Conservation (phyloP, 1,140 invertebrate genomes). For the Planococcus citri region DNA sequence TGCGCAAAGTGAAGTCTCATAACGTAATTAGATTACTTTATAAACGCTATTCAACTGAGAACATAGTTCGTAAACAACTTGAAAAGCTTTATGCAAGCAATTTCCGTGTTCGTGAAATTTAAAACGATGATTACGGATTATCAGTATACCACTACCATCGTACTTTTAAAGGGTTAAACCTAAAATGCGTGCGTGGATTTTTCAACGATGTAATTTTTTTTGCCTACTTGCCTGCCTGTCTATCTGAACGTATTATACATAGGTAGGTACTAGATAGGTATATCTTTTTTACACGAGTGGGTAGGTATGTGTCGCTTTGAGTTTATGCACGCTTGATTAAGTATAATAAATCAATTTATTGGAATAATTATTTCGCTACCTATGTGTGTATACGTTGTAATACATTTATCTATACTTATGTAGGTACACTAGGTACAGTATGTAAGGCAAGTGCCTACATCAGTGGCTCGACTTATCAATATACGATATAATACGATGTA, state of each 20-base stretch:
- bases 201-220: background rate
- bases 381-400: too few species aligned
- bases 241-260: too few species aligned
- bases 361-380: background rate
- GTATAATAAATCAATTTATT: background rate
- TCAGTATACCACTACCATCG: background rate
- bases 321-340: background rate
- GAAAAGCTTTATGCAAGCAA: background rate
- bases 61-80: background rate
- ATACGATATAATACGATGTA: too few species aligned
- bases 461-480: too few species aligned
- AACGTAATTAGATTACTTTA: slow-evolving; percentile 1
- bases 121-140: slow-evolving; percentile 7
- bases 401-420: too few species aligned
- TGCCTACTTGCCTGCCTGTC: background rate
- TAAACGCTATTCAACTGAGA: background rate
- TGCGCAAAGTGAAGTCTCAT: background rate
- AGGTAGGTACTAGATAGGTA: too few species aligned
- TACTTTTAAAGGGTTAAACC: background rate
- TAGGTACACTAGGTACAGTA: too few species aligned
- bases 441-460: too few species aligned
- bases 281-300: too few species aligned
- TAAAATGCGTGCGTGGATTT: background rate
- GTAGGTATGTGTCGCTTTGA: background rate
- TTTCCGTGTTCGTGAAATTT: background rate